These are phyloP conservation scores for Leptodactylus fuscus DNA, from an alignment of 2,113 vertebrate species.

Conservation along the genomic window DNA sequence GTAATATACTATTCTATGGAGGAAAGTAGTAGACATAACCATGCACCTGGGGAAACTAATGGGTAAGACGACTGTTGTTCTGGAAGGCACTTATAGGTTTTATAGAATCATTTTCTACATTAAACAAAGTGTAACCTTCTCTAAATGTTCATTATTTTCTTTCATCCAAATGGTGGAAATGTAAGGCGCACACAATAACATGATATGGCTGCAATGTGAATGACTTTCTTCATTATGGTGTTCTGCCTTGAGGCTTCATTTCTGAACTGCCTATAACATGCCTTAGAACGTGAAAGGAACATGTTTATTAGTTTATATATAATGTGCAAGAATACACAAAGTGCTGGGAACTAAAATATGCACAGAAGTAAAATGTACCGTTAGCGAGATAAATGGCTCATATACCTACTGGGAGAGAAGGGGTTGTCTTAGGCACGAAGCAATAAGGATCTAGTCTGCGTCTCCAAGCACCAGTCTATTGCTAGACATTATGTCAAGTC, in stretches of 20 bases:
- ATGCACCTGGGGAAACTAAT: background rate
- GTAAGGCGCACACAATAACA: background rate
- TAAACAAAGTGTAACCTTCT: background rate
- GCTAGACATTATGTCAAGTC: slow-evolving; percentile 40
- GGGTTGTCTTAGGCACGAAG: slow-evolving; percentile 1
- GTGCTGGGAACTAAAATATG: slow-evolving; percentile 30
- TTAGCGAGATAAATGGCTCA: slow-evolving; percentile 14
- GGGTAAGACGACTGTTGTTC: background rate
- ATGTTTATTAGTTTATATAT: background rate
- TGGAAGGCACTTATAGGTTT: background rate
- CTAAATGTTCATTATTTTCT: background rate
- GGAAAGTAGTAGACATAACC: background rate
- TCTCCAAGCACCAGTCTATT: slow-evolving; percentile 34
- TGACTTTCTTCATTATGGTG: background rate
- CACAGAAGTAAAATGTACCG: background rate
- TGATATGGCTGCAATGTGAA: background rate
- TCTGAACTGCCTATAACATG: slow-evolving; percentile 9
- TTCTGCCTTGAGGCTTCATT: background rate
- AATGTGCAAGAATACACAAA: slow-evolving; percentile 1
- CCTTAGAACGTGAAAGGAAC: background rate
- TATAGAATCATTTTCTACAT: background rate
- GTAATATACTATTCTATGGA: too few species aligned
- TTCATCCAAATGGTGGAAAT: background rate
- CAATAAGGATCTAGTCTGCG: slow-evolving; percentile 13
- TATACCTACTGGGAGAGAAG: slow-evolving; percentile 11